Percentiles rank a stretch among this genome's conserved stretches.
Conservation (phyloP, 2,113 vertebrate genomes). For the Ammospiza nelsoni region DNA sequence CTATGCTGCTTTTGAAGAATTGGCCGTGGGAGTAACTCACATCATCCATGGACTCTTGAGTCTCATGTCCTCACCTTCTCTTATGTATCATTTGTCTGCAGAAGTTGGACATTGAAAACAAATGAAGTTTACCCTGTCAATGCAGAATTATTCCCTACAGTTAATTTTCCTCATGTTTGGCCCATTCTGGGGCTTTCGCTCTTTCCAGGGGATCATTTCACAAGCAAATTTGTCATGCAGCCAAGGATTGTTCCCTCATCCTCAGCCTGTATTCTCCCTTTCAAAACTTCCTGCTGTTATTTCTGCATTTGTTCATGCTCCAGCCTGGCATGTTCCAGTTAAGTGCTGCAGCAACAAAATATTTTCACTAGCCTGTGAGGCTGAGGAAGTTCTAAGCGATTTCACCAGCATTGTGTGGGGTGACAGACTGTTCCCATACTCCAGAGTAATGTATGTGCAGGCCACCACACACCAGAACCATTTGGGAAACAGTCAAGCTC, state of each 20-base stretch:
- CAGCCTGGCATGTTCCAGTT: not conserved
- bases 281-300: conserved; percentile 5
- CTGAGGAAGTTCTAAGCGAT: not conserved
- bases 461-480: not conserved
- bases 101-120: not conserved
- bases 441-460: not conserved
- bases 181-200: not conserved
- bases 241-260: conserved; percentile 2
- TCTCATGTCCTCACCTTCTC: not conserved
- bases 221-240: not conserved
- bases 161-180: not conserved
- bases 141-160: not conserved
- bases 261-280: conserved; percentile 4
- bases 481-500: not conserved
- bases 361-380: not conserved
- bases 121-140: not conserved
- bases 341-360: not conserved
- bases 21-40: not conserved
- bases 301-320: not conserved
- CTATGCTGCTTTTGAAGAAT: not conserved
- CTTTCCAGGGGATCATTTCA: not conserved
- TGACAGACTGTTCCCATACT: not conserved
- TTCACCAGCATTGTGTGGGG: not conserved
- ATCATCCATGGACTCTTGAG: not conserved
- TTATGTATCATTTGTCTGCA: not conserved